Conservation (phyloP, 2,888 invertebrate genomes). For the Drosophila setosimentum region DNA sequence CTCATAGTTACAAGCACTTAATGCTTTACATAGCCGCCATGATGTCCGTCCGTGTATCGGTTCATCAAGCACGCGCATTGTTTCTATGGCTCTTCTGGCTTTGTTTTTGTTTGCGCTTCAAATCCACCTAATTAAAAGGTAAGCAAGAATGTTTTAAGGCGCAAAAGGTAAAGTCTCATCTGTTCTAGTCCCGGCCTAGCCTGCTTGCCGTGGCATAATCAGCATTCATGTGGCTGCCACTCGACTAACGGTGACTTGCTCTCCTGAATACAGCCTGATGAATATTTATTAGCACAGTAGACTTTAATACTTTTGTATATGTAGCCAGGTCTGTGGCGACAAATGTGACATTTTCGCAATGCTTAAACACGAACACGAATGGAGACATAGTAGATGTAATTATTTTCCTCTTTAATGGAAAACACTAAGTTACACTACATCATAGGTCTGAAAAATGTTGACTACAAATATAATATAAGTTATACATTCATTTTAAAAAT, state of each 20-base stretch:
- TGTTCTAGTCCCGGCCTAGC: conserved; percentile 16
- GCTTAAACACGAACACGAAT: conserved; percentile 25
- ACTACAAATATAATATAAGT: background rate
- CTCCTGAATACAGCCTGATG: conserved; percentile 36
- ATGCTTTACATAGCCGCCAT: conserved; percentile 55
- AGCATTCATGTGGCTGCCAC: conserved; percentile 47
- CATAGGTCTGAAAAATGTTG: background rate
- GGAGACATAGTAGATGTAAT: conserved; percentile 21
- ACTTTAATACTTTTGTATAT: conserved; percentile 44
- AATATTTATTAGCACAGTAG: conserved; percentile 55
- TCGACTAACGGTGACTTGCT: conserved; percentile 1
- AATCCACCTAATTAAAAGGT: conserved; percentile 79
- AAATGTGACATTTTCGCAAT: conserved; percentile 24
- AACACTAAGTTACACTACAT: background rate
- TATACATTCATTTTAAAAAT: background rate
- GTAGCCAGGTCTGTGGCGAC: conserved; percentile 11
- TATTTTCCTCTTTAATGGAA: conserved; percentile 31
- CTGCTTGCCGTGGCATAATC: conserved; percentile 48
- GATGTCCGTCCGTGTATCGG: conserved; percentile 34
- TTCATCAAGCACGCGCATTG: conserved; percentile 70
- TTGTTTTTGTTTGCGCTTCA: conserved; percentile 61
- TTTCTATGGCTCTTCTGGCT: conserved; percentile 23
- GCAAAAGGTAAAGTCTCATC: conserved; percentile 44
- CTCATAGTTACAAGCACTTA: background rate
- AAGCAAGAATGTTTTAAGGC: conserved; percentile 64